phyloP scores from a whole-genome alignment of 2,888 invertebrate genomes.

The Drosophila neotestacea region DNA sequence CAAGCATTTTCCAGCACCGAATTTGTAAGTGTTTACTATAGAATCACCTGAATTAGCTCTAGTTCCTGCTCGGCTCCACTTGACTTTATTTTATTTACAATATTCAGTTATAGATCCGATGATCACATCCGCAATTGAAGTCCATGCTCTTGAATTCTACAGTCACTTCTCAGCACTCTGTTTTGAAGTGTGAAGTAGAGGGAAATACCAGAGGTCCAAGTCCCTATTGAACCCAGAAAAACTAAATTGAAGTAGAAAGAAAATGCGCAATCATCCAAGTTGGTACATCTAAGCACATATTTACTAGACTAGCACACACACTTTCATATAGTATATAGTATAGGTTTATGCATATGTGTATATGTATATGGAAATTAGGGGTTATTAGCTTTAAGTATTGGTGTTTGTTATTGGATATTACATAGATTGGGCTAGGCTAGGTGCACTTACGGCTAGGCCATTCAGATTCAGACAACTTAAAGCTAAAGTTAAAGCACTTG shows the following conservation, averaged over 20 bases:
- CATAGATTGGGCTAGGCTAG: constrained; percentile 30
- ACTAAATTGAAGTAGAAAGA: background rate
- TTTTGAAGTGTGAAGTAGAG: background rate
- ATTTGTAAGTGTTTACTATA: background rate
- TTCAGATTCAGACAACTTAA: constrained; percentile 47
- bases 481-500: constrained; percentile 45
- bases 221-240: background rate
- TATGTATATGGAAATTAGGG: background rate
- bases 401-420: constrained; percentile 11
- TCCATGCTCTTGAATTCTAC: background rate
- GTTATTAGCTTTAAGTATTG: constrained; percentile 15
- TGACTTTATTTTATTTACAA: background rate
- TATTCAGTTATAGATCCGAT: background rate
- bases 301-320: constrained; percentile 36
- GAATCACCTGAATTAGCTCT: background rate
- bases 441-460: constrained; percentile 48
- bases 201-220: background rate
- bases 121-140: background rate
- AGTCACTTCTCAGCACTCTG: background rate
- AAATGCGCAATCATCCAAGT: constrained; percentile 19
- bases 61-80: background rate
- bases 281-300: constrained; percentile 37
- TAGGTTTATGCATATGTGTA: background rate
- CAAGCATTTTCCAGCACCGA: constrained; percentile 10
- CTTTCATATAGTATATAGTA: background rate